These are phyloP conservation scores for Nasonia oneida DNA, from an alignment of 2,888 invertebrate species.

Conservation along the genomic window DNA sequence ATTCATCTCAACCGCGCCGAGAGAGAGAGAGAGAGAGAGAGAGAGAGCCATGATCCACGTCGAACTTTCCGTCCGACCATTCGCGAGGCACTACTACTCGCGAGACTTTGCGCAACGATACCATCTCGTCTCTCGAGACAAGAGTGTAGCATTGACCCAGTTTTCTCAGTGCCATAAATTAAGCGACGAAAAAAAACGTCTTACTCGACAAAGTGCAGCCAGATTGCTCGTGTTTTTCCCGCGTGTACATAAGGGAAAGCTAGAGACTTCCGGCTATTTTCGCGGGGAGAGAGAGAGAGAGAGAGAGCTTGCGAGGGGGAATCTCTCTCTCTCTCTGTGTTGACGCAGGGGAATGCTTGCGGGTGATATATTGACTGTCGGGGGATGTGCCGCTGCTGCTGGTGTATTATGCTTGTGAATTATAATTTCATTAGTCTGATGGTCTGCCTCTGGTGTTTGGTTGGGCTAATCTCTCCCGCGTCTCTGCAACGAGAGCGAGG, in stretches of 20 bases:
- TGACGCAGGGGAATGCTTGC: neutral
- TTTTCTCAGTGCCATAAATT: conserved; percentile 10
- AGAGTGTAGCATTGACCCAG: conserved; percentile 22
- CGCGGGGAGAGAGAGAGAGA: neutral
- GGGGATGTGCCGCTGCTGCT: neutral
- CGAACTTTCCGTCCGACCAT: conserved; percentile 57
- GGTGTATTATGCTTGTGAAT: neutral
- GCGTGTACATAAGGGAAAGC: neutral
- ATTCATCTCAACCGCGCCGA: neutral
- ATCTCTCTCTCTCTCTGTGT: neutral
- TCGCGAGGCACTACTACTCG: conserved; percentile 62
- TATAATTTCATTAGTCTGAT: neutral
- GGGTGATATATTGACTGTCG: neutral
- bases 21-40: too few relatives aligned
- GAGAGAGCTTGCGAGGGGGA: neutral
- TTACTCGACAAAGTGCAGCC: neutral
- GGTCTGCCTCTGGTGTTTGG: neutral
- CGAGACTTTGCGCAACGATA: neutral
- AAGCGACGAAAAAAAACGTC: neutral
- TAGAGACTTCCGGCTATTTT: conserved; percentile 8
- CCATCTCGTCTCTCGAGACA: neutral
- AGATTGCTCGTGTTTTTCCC: neutral
- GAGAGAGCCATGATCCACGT: neutral
- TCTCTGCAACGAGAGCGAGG: neutral
- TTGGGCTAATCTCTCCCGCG: neutral